Evolutionary conservation across 1,140 invertebrate genomes (phyloP).

Genomic region (Penaeus chinensis): DNA sequence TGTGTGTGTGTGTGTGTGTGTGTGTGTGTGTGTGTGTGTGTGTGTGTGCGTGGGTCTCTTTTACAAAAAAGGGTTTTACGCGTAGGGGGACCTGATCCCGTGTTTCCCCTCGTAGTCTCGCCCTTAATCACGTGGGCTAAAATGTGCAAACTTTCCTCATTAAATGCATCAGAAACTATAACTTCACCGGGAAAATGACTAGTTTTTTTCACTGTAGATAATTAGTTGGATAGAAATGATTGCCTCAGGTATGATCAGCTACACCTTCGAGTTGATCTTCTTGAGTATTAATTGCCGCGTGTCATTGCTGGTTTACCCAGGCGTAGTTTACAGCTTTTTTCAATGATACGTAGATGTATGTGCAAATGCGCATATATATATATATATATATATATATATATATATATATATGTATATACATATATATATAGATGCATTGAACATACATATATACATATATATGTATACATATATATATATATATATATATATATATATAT

Average conservation of each 20-base stretch:
- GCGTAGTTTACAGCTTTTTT: background rate
- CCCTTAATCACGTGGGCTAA: no score
- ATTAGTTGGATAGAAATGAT: no score
- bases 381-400: slow-evolving; percentile 26
- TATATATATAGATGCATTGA: background rate
- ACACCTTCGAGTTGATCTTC: no score
- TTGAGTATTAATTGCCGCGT: background rate
- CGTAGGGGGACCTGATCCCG: background rate
- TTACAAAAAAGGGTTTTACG: background rate
- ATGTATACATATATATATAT: background rate
- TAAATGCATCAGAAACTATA: no score
- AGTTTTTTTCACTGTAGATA: no score
- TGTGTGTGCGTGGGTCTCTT: no score
- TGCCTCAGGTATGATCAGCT: no score
- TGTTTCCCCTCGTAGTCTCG: background rate
- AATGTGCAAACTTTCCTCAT: no score
- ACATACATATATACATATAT: background rate
- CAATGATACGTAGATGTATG: background rate
- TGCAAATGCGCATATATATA: background rate
- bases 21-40: no score
- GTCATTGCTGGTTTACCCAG: background rate
- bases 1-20: no score
- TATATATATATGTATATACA: background rate
- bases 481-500: no score
- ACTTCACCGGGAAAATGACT: no score